These are phyloP conservation scores for Elegia similella DNA, from an alignment of 2,888 invertebrate genomes.

Conservation along the genomic window DNA sequence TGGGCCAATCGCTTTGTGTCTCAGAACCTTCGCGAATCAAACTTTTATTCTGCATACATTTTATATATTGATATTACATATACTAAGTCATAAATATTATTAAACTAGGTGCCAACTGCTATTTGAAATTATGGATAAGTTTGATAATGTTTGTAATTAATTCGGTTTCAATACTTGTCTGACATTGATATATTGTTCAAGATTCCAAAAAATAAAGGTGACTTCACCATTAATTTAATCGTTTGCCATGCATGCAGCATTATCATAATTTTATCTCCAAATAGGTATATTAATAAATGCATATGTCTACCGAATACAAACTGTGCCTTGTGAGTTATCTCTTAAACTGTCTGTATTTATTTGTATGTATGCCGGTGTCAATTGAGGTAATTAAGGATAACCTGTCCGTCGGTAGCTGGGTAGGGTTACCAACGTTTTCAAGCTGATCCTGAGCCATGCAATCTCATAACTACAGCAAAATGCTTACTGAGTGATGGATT, in stretches of 20 bases:
- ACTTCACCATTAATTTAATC: neutral
- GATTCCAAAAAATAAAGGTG: neutral
- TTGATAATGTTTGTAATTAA: no score
- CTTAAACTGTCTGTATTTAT: slow-evolving; percentile 29
- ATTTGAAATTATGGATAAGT: no score
- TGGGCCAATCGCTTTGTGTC: slow-evolving; percentile 56
- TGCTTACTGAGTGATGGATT: no score
- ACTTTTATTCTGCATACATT: slow-evolving; percentile 31
- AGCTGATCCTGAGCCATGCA: no score
- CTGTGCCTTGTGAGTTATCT: neutral
- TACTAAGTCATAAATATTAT: no score
- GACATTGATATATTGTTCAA: neutral
- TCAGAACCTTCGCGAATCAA: slow-evolving; percentile 44
- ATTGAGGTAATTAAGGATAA: slow-evolving; percentile 53
- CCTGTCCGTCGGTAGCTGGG: slow-evolving; percentile 28
- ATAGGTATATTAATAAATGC: neutral
- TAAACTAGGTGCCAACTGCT: no score
- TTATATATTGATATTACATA: neutral
- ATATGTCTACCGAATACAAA: neutral
- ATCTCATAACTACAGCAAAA: no score
- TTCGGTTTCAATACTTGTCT: neutral
- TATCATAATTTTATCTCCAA: neutral
- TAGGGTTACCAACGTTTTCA: slow-evolving; percentile 2
- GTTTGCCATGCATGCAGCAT: no score
- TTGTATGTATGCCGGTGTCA: slow-evolving; percentile 45